These are phyloP conservation scores for Hafferia zeledoni DNA, from an alignment of 2,797 vertebrate species.

Conservation along the genomic window DNA sequence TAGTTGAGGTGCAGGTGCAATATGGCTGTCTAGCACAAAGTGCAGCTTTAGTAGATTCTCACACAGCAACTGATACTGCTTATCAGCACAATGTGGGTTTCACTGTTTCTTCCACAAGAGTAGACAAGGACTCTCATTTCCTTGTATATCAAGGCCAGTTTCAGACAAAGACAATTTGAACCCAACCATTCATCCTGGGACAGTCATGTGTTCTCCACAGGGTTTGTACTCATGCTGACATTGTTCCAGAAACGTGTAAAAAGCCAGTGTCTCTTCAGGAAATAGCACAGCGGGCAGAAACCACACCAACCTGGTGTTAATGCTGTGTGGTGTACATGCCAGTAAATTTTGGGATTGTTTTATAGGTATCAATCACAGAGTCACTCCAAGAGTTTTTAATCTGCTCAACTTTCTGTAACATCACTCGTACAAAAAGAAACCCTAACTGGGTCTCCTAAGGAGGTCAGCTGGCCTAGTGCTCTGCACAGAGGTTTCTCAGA, in stretches of 20 bases:
- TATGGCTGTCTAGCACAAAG: neutral
- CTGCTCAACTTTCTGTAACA: neutral
- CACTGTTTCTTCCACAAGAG: neutral
- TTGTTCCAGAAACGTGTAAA: neutral
- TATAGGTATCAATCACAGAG: neutral
- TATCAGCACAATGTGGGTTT: neutral
- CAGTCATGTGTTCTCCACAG: neutral
- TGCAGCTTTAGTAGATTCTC: neutral
- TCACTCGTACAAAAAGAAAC: neutral
- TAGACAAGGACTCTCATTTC: neutral
- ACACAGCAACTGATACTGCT: neutral
- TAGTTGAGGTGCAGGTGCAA: neutral
- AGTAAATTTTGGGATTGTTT: neutral
- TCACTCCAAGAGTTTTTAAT: neutral
- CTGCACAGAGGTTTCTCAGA: neutral
- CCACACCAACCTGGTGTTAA: neutral
- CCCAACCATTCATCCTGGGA: neutral
- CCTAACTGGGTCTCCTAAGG: neutral
- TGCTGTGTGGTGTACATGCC: neutral
- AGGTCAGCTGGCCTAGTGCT: neutral
- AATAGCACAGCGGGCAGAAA: neutral
- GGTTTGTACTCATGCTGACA: neutral
- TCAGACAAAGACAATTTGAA: neutral
- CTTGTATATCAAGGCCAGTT: neutral
- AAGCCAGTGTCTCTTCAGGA: neutral